Base-by-base conservation (phyloP, 1,140 invertebrate genomes). In the Drosophila pseudoobscura region DNA sequence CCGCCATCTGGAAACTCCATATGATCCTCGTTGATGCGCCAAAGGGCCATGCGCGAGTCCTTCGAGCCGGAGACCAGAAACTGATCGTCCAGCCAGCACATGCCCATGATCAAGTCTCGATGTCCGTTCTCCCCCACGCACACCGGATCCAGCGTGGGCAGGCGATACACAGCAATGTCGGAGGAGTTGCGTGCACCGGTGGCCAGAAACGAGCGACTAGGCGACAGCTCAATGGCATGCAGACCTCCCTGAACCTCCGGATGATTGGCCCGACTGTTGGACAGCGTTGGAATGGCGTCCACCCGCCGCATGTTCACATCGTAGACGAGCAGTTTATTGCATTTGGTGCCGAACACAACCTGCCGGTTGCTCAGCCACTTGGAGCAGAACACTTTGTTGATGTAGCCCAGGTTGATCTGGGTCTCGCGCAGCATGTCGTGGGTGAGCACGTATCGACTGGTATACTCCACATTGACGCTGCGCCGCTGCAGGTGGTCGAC, bases 351-450 rank as follows among this genome's bases (percentile, higher is more conserved):
- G 92, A 98, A 97, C 3, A 98, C 97, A 62, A 99, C 96, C 93
- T 98, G 97, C 90, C 96, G 94, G 92, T 98, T 96, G 83, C 96
- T 97, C 15, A 99, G 93, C 98, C 98, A 99, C 92, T 98, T 96
- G 0, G 97, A 98, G 92, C 97, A 98, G 93, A 99, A 99, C 46
- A 99, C 96, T 94, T 99, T 99, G 92, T 99, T 98, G 92, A 98
- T 96, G 90, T 96, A 96, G 78, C 95, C 95, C 57, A 97, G 93
- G 90, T 94, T 95, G 82, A 97, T 94, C 3, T 96, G 94, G 53
- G 95, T 95, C 92, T 97, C 97, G 90, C 95, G 95, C 78, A 97
- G 95, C 94, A 97, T 95, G 92, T 97, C 96, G 91, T 97, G 96
- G 0, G 96, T 96, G 46, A 97, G 93, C 92, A 97, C 96, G 92